Evolutionary conservation across 35 echinoderm and acorn worm species (phyloP).

Genomic region (Apostichopus japonicus): DNA sequence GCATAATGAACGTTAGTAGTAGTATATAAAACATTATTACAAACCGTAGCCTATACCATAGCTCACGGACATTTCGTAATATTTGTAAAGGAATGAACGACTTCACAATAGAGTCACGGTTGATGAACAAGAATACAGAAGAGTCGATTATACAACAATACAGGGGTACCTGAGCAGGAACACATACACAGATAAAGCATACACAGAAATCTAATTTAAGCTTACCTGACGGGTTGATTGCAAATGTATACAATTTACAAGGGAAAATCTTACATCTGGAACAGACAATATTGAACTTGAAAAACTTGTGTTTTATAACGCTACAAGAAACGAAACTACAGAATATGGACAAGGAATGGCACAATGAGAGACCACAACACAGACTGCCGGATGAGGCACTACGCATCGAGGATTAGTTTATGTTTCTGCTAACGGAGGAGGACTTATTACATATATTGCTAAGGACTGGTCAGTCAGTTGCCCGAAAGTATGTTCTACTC

Average conservation of each 20-base stretch:
- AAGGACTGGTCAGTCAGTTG: neutral
- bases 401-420: neutral
- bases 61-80: neutral
- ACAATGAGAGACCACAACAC: slow-evolving; percentile 35
- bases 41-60: slow-evolving; percentile 4
- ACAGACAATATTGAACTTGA: too few species aligned
- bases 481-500: slow-evolving; percentile 35
- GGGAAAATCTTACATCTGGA: too few species aligned
- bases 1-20: too few species aligned
- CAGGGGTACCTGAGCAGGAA: neutral
- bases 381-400: slow-evolving; percentile 22
- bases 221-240: neutral
- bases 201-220: neutral
- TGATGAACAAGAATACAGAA: slow-evolving; percentile 24
- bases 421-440: slow-evolving; percentile 48
- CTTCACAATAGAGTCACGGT: slow-evolving; percentile 28
- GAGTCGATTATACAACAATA: neutral
- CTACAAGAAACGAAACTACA: slow-evolving; percentile 35
- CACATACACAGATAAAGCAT: neutral
- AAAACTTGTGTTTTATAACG: neutral
- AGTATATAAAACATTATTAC: too few species aligned
- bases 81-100: neutral
- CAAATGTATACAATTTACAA: neutral
- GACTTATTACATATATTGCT: slow-evolving; percentile 20
- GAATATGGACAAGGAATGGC: neutral